Percentiles rank a stretch among this genome's conserved stretches.
Conservation (phyloP, 92 coral and sea anemone genomes). For the Parazoanthus darwini region DNA sequence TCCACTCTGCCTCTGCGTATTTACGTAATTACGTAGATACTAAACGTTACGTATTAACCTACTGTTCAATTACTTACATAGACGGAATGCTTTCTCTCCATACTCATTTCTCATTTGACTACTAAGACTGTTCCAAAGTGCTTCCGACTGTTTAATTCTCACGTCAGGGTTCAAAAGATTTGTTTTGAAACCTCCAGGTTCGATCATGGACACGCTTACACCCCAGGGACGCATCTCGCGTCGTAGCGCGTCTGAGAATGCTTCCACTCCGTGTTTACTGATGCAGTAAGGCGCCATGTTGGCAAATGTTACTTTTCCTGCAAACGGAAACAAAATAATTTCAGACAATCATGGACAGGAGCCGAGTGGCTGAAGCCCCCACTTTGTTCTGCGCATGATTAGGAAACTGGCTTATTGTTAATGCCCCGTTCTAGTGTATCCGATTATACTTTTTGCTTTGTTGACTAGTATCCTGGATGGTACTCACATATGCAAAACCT, state of each 20-base stretch:
- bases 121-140: constrained; percentile 34
- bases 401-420: too few relatives aligned
- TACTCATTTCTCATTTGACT: constrained; percentile 32
- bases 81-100: constrained; percentile 21
- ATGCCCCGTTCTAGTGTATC: too few relatives aligned
- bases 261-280: constrained; percentile 35
- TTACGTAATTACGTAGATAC: too few relatives aligned
- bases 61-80: constrained; percentile 2
- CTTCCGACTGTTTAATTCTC: constrained; percentile 37
- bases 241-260: constrained; percentile 40
- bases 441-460: too few relatives aligned
- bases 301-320: constrained; percentile 33
- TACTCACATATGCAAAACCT: too few relatives aligned
- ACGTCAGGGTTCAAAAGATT: constrained; percentile 23
- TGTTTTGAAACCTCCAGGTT: constrained; percentile 30
- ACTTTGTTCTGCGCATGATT: too few relatives aligned
- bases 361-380: too few relatives aligned
- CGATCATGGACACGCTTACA: constrained; percentile 27
- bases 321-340: not conserved
- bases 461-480: too few relatives aligned
- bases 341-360: not conserved
- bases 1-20: too few relatives aligned
- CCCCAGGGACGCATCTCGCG: constrained; percentile 44
- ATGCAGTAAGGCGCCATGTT: constrained; percentile 41
- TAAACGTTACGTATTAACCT: too few relatives aligned